phyloP scores from a whole-genome alignment of 2,888 invertebrate genomes.

The Oxytorus armatus region DNA sequence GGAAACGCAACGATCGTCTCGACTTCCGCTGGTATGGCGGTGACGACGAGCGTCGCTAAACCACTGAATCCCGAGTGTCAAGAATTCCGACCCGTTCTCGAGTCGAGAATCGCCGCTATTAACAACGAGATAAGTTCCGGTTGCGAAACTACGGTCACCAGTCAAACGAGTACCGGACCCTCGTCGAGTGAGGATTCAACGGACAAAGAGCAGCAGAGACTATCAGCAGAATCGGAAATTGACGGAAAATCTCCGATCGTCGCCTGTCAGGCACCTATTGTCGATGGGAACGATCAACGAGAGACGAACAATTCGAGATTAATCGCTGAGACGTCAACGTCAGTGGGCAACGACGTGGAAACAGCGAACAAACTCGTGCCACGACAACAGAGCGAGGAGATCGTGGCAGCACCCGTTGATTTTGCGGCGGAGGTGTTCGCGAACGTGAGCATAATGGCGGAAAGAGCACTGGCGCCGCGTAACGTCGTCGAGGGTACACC shows the following conservation, averaged over 20 bases:
- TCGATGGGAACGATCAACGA: constrained; percentile 1
- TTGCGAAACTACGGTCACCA: constrained; percentile 2
- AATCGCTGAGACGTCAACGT: neutral
- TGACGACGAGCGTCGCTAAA: constrained; percentile 69
- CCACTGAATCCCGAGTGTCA: constrained; percentile 82
- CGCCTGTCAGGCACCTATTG: neutral
- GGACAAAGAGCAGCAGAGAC: constrained; percentile 21
- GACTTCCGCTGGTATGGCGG: neutral
- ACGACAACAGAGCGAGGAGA: constrained; percentile 45
- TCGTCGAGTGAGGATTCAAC: constrained; percentile 36
- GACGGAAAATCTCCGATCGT: constrained; percentile 13
- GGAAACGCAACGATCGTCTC: neutral
- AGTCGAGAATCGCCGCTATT: constrained; percentile 49
- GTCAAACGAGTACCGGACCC: neutral
- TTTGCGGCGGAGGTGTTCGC: constrained; percentile 69
- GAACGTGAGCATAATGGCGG: constrained; percentile 60
- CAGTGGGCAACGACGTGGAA: neutral
- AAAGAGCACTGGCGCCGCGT: constrained; percentile 46
- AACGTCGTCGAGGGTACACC: constrained; percentile 63
- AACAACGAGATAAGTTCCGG: constrained; percentile 28
- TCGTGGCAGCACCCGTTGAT: constrained; percentile 59
- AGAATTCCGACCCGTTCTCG: constrained; percentile 78
- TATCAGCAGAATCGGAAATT: neutral
- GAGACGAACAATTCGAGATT: constrained; percentile 19
- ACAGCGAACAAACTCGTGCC: constrained; percentile 22